These are phyloP conservation scores for Venustaconcha ellipsiformis DNA, from an alignment of 1,140 invertebrate genomes.

Conservation along the genomic window DNA sequence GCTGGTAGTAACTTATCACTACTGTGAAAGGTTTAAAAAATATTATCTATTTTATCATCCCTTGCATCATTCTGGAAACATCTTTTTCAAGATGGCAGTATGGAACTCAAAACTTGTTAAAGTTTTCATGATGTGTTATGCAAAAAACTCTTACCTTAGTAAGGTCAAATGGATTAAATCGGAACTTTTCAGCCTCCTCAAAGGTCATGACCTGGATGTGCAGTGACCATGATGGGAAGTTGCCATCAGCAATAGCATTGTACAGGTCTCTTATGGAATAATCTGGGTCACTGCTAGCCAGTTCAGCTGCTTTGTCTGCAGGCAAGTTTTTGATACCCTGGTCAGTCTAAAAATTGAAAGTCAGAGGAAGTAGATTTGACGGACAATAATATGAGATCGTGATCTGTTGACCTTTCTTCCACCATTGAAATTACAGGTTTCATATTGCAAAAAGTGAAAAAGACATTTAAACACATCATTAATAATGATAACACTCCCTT, in stretches of 20 bases:
- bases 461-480: no score
- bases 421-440: no score
- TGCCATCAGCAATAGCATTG: constrained; percentile 85
- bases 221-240: constrained; percentile 83
- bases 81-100: no score
- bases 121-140: no score
- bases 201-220: constrained; percentile 75
- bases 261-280: constrained; percentile 90
- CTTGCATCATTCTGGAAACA: no score
- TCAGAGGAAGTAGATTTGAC: neutral
- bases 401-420: no score
- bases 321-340: constrained; percentile 90
- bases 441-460: no score
- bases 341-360: constrained; percentile 75
- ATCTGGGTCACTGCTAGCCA: constrained; percentile 86
- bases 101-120: no score
- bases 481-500: no score
- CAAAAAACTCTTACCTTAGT: constrained; percentile 58
- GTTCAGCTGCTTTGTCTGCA: constrained; percentile 78
- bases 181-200: constrained; percentile 71
- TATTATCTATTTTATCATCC: no score
- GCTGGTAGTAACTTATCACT: no score
- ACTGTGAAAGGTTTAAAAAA: no score
- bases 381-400: neutral
- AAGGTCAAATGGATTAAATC: constrained; percentile 69